phyloP scores from a whole-genome alignment of 1,140 invertebrate genomes.

The Andrena cerasifolii region DNA sequence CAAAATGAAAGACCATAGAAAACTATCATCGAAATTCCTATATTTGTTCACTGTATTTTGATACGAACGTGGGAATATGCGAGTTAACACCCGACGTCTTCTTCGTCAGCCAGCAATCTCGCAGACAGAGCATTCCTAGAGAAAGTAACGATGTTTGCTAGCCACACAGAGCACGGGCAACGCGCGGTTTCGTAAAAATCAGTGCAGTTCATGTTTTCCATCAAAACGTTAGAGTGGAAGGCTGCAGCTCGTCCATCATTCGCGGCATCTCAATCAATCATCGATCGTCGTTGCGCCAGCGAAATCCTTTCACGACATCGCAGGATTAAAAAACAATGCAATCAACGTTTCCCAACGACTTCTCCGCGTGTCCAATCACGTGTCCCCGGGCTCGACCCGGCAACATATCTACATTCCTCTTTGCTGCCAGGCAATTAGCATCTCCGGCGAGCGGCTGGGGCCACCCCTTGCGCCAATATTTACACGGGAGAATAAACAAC shows the following conservation, averaged over 20 bases:
- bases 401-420: conserved; percentile 42
- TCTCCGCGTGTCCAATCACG: background rate
- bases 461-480: conserved; percentile 69
- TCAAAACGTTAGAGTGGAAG: too few species aligned
- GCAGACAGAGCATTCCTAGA: too few species aligned
- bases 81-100: too few species aligned
- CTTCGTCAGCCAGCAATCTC: too few species aligned
- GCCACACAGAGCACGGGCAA: too few species aligned
- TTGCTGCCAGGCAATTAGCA: conserved; percentile 70
- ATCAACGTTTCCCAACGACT: conserved; percentile 30
- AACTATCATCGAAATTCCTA: too few species aligned
- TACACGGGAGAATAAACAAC: conserved; percentile 70
- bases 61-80: too few species aligned
- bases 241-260: background rate
- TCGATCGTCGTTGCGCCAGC: background rate
- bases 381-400: background rate
- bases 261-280: background rate
- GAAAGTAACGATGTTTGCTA: too few species aligned
- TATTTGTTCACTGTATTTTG: too few species aligned
- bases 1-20: too few species aligned
- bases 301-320: background rate
- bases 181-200: background rate
- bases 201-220: background rate
- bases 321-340: background rate
- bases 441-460: conserved; percentile 22